Base-by-base conservation (phyloP, 1,140 invertebrate species). In the Probaryconus sp. region DNA sequence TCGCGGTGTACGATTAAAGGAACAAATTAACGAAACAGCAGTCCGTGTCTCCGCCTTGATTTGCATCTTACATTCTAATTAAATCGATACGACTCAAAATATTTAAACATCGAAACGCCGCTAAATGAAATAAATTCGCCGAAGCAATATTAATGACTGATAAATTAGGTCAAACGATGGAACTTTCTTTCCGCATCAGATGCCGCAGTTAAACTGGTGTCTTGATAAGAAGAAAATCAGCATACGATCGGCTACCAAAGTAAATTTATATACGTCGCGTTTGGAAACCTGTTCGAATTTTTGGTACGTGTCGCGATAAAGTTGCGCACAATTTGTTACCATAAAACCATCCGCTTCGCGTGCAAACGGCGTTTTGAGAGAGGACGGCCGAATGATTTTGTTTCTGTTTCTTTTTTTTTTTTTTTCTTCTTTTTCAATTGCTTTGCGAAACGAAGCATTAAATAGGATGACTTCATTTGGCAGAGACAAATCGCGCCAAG, bases 121-220 rank as follows among this genome's bases (percentile, higher is more conserved):
- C 58, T 60, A 60, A 72, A 72, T 72, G 28, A 72, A 64, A 60
- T 65, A 53, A 72, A 60, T 53, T 53, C 21, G 51, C 43, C 50
- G 51, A 56, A 64, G 13, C 58, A 58, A 64, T 65, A 72, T 72
- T 72, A 60, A 72, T 65, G 60, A 45, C 53, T 65, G 18, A 60
- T 72, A 60, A 72, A 72, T 72, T 65, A 65, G 69, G 69, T 72
- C 69, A 72, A 65, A 71, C 50, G 68, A 64, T 63, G 58, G 10
- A 71, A 72, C 69, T 72, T 72, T 72, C 69, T 72, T 72, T 72
- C 60, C 45, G 53, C 60, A 53, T 72, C 60, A 65, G 37, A 56
- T 17, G 35, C 45, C 43, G 51, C 53, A 45, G 50, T 64, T 53
- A 64, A 71, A 65, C 51, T 60, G 69, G 42, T 51, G 35, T 58